Conservation (phyloP, 2,113 vertebrate species). For the Athene noctua region DNA sequence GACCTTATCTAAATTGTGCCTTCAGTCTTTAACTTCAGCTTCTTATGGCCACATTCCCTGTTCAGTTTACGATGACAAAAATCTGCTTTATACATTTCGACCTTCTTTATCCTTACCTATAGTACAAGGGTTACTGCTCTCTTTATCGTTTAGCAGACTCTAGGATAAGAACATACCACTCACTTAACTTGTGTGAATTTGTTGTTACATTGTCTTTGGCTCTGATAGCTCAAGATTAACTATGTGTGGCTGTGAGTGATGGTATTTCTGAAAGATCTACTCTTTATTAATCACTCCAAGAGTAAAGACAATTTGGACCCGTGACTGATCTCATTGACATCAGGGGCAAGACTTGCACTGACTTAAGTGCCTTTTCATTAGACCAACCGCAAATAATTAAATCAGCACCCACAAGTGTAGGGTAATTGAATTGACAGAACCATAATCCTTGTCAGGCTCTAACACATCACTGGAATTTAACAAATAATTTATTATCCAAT, state of each 20-base stretch:
- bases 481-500: conserved; percentile 1
- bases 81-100: neutral
- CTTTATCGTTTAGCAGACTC: neutral
- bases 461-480: neutral
- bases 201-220: neutral
- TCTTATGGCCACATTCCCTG: rapidly evolving
- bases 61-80: neutral
- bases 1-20: neutral
- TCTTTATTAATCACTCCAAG: neutral
- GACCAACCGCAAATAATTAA: conserved; percentile 42
- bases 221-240: neutral
- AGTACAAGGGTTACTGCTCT: neutral
- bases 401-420: neutral
- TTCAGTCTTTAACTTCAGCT: neutral
- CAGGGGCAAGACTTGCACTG: conserved; percentile 1
- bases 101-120: neutral
- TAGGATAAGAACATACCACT: neutral
- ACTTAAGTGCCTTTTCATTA: conserved; percentile 5
- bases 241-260: neutral
- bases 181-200: neutral
- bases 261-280: neutral
- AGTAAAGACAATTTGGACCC: neutral
- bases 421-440: conserved; percentile 22
- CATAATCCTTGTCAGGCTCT: conserved; percentile 3
- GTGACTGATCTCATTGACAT: neutral